A percentile compares a stretch with the other conserved stretches of the same genome.
These are phyloP conservation scores for Drosophila stalkeri DNA, from an alignment of 2,888 invertebrate genomes.

Conservation along the genomic window DNA sequence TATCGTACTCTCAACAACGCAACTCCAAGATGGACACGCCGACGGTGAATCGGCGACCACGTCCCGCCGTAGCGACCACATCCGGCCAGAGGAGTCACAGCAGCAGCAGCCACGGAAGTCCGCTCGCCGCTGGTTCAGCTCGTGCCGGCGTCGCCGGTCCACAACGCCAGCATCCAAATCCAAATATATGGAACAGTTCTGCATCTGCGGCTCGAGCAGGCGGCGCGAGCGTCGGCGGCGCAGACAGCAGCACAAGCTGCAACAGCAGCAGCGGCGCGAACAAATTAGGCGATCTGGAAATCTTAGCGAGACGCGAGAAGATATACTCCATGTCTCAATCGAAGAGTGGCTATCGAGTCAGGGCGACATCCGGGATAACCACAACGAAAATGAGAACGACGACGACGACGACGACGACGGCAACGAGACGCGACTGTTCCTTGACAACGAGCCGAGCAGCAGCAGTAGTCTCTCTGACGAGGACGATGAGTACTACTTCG, in stretches of 20 bases:
- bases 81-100: conserved; percentile 57
- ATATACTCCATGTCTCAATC: conserved; percentile 86
- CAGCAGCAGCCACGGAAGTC: conserved; percentile 72
- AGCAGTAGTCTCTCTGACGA: conserved; percentile 81
- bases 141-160: conserved; percentile 78
- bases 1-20: conserved; percentile 86
- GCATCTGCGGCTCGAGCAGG: conserved; percentile 87
- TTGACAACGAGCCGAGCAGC: conserved; percentile 63
- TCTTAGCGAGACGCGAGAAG: conserved; percentile 87
- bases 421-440: conserved; percentile 66
- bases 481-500: conserved; percentile 85
- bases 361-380: conserved; percentile 76
- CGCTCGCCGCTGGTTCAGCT: conserved; percentile 75
- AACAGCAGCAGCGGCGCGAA: conserved; percentile 84
- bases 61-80: conserved; percentile 63
- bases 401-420: conserved; percentile 48
- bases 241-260: conserved; percentile 81
- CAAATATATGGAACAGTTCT: conserved; percentile 89
- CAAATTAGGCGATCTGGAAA: conserved; percentile 88
- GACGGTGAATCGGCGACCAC: conserved; percentile 85
- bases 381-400: conserved; percentile 54
- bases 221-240: conserved; percentile 81
- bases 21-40: conserved; percentile 86
- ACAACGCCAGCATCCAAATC: conserved; percentile 84
- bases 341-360: conserved; percentile 85